Evolutionary conservation across 2,113 vertebrate species (phyloP).

Genomic region (Centropristis striata): DNA sequence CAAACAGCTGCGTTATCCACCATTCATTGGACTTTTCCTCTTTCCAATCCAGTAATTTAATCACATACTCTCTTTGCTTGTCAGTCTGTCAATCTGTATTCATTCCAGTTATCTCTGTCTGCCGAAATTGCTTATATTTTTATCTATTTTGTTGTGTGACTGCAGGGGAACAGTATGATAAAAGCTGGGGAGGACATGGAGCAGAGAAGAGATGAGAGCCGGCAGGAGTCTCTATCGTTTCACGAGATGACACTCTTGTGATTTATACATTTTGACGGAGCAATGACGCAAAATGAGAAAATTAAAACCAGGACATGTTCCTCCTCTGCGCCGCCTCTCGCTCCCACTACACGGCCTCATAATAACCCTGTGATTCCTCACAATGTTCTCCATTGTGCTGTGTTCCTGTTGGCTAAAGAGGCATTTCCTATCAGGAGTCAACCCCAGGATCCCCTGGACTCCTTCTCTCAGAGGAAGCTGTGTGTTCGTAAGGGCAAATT

Average conservation of each 20-base stretch:
- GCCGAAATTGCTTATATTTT: constrained; percentile 6
- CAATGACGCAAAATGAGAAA: constrained; percentile 74
- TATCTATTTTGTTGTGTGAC: neutral
- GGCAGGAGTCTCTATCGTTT: constrained; percentile 29
- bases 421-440: constrained; percentile 59
- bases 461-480: neutral
- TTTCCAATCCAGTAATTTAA: constrained; percentile 16
- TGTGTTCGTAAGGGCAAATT: constrained; percentile 8
- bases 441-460: constrained; percentile 20
- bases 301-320: constrained; percentile 68
- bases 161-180: constrained; percentile 8
- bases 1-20: constrained; percentile 63
- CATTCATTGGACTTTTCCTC: constrained; percentile 17
- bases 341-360: constrained; percentile 35
- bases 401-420: constrained; percentile 58
- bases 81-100: constrained; percentile 16
- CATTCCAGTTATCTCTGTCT: constrained; percentile 18
- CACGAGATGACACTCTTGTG: constrained; percentile 47
- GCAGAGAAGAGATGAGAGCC: constrained; percentile 34
- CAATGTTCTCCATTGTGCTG: constrained; percentile 68
- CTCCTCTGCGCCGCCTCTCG: constrained; percentile 33
- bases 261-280: constrained; percentile 74
- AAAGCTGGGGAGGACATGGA: constrained; percentile 11
- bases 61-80: constrained; percentile 10
- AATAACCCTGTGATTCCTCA: constrained; percentile 72